A percentile compares a stretch with the other conserved stretches of the same genome.
phyloP scores from a whole-genome alignment of 2,888 invertebrate species.

The Ormyrus pomaceus region DNA sequence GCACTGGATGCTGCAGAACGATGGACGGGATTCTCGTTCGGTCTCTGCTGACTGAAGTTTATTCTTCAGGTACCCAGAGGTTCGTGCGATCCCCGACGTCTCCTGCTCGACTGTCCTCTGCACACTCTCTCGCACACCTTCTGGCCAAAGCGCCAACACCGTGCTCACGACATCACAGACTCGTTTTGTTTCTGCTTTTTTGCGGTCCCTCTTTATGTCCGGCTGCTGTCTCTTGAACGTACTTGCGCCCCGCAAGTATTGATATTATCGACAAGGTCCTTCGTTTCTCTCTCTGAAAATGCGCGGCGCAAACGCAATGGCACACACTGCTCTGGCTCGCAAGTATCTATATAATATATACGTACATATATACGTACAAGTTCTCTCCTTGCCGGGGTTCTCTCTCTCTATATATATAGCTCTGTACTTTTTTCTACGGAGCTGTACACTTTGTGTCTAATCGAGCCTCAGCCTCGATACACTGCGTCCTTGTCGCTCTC shows the following conservation, averaged over 20 bases:
- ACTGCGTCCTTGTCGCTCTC: too few species aligned
- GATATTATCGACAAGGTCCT: conserved; percentile 51
- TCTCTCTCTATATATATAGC: neutral
- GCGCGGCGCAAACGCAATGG: conserved; percentile 44
- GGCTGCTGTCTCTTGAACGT: neutral
- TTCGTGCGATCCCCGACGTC: too few species aligned
- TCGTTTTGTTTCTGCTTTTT: neutral
- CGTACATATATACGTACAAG: neutral
- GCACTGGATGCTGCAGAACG: too few species aligned
- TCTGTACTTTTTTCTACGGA: too few species aligned
- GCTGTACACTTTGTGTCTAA: too few species aligned
- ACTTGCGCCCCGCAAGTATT: conserved; percentile 29
- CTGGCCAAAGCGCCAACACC: neutral
- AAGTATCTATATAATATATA: neutral
- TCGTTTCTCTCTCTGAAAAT: conserved; percentile 12
- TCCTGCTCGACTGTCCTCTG: neutral
- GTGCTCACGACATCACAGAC: conserved; percentile 33
- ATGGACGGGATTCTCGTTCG: too few species aligned
- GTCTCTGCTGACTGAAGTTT: too few species aligned
- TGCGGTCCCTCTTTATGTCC: too few species aligned
- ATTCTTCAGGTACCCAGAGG: too few species aligned
- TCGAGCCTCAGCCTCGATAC: too few species aligned
- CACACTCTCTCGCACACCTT: conserved; percentile 7
- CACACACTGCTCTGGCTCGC: neutral
- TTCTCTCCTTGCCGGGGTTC: neutral